These are phyloP conservation scores for Drosophila macrospina DNA, from an alignment of 2,888 invertebrate species.

Conservation along the genomic window DNA sequence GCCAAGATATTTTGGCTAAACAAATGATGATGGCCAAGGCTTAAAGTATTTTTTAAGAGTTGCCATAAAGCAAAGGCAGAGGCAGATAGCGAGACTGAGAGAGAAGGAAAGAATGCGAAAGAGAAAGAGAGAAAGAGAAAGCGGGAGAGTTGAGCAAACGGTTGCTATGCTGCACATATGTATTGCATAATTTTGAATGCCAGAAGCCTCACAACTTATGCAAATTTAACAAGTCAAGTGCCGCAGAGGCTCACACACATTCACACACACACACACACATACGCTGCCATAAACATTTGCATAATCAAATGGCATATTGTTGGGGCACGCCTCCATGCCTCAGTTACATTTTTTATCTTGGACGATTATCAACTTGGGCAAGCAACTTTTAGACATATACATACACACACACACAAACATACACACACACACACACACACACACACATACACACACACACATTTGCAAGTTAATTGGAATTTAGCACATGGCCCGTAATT, in stretches of 20 bases:
- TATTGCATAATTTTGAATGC: slow-evolving; percentile 68
- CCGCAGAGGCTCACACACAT: slow-evolving; percentile 36
- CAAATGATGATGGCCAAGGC: slow-evolving; percentile 45
- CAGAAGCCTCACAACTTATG: slow-evolving; percentile 65
- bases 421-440: slow-evolving; percentile 13
- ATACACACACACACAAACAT: slow-evolving; percentile 11
- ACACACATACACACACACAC: slow-evolving; percentile 20
- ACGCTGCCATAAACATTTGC: slow-evolving; percentile 58
- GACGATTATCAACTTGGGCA: slow-evolving; percentile 73
- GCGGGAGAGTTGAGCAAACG: too few relatives aligned
- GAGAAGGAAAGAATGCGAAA: neutral
- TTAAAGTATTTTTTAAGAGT: slow-evolving; percentile 32
- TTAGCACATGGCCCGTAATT: slow-evolving; percentile 73
- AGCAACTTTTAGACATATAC: slow-evolving; percentile 15
- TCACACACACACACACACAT: slow-evolving; percentile 16
- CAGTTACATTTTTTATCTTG: slow-evolving; percentile 65
- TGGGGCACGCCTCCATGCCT: slow-evolving; percentile 36
- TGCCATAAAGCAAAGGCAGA: neutral
- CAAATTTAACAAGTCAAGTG: slow-evolving; percentile 78
- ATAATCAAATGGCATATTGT: slow-evolving; percentile 81
- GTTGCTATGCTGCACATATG: slow-evolving; percentile 44
- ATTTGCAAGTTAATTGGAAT: slow-evolving; percentile 76
- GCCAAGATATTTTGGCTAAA: slow-evolving; percentile 16
- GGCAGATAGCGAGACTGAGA: neutral
- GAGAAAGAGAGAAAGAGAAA: neutral